Evolutionary conservation across 2,113 vertebrate species (phyloP).

Genomic region (Tachuris rubrigastra): DNA sequence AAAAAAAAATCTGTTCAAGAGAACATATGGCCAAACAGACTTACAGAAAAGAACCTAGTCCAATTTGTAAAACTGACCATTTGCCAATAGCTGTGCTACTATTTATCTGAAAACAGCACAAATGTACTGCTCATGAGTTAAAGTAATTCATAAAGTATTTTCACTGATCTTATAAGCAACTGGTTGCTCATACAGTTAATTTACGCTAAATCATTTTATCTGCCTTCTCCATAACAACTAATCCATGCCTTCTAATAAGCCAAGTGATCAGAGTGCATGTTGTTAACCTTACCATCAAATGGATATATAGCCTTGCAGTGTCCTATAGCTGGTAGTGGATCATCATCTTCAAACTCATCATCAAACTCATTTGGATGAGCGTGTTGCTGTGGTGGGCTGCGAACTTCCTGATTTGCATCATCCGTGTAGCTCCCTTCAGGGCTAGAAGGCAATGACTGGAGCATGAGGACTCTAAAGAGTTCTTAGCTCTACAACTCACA

Average conservation of each 20-base stretch:
- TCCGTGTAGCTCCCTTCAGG: slow-evolving; percentile 98
- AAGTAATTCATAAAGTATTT: not conserved
- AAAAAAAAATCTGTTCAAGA: not conserved
- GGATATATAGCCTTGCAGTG: slow-evolving; percentile 98
- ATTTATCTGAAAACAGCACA: slow-evolving; percentile 10
- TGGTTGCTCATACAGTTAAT: not conserved
- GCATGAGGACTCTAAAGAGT: not conserved
- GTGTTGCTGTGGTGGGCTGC: slow-evolving; percentile 80
- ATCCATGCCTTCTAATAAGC: not conserved
- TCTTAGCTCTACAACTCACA: not conserved
- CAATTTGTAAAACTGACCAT: not conserved
- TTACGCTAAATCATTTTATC: not conserved
- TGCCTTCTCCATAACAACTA: not conserved
- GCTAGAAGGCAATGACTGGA: slow-evolving; percentile 58
- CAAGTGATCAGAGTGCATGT: accelerated
- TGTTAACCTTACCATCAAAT: slow-evolving; percentile 86
- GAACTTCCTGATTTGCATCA: slow-evolving; percentile 91
- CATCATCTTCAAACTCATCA: slow-evolving; percentile 98
- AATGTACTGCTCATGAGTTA: not conserved
- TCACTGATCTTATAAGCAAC: not conserved
- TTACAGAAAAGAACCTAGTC: not conserved
- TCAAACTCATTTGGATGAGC: slow-evolving; percentile 89
- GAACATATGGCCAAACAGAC: slow-evolving; percentile 19
- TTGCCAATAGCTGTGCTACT: slow-evolving; percentile 23
- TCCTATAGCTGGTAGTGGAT: slow-evolving; percentile 93